Base-by-base conservation (phyloP, 2,888 invertebrate genomes). In the Drosophila meridionalis region DNA sequence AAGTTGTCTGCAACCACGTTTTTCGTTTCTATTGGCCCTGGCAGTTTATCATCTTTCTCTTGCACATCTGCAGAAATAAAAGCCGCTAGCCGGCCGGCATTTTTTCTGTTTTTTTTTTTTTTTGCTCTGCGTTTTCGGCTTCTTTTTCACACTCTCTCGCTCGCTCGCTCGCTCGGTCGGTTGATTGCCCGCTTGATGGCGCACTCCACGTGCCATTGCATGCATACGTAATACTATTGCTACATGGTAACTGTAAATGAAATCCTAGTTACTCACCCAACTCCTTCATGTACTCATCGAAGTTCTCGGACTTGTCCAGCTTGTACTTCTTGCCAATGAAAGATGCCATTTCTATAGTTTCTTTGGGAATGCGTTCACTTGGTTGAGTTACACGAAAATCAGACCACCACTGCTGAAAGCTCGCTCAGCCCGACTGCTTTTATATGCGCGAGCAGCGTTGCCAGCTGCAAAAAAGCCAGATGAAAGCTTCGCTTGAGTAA, bases 261-360 rank as follows among this genome's bases (percentile, higher is more conserved):
- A 68, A 58, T 69, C 67, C 65, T 74, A 42, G 43, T 12, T 55
- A 14, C 96, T 96, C 92, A 97, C 97, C 97, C 77, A 97, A 93
- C 58, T 95, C 95, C 94, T 97, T 97, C 97, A 98, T 96, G 94
- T 97, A 97, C 69, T 97, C 97, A 89, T 98, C 98, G 93, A 98
- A 98, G 92, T 97, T 97, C 79, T 97, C 97, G 87, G 96, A 92
- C 67, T 95, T 94, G 73, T 94, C 93, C 93, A 98, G 95, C 93
- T 97, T 97, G 95, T 96, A 98, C 93, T 96, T 96, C 94, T 96
- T 97, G 92, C 96, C 97, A 89, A 92, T 83, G 91, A 92, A 92
- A 74, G 89, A 89, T 76, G 91, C 86, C 93, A 93, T 93, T 91
- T 83, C 86, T 32, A 40, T 28, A 43, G 3, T 58, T 26, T 26